Base-by-base conservation (phyloP, 1,140 invertebrate species). In the Cherax destructor region DNA sequence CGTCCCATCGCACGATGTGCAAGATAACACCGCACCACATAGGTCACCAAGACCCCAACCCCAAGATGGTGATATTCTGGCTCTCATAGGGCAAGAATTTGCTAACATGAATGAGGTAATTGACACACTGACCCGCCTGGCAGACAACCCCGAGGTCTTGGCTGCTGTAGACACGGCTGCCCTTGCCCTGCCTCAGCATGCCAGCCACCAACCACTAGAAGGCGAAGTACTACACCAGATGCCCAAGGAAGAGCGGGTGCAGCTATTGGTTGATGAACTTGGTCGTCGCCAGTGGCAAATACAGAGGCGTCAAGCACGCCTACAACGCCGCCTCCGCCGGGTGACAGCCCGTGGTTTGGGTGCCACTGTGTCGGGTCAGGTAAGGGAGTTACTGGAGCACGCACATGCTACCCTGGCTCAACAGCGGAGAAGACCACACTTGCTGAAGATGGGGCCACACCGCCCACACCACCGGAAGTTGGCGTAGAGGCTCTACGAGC, bases 311-410 rank as follows among this genome's bases (percentile, higher is more conserved):
- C 95, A 96, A 85, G 96, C 97, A 6, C 96, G 97, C 94, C 94
- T 98, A 81, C 93, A 97, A 92, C 95, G 97, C 86, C 95, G 97
- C 77, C 94, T 98, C 65, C 95, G 96, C 1, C 97, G 98, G 93
- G 94, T 97, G 10, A 97, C 98, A 94, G 95, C 96, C 0, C 95
- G 96, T 81, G 95, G 96, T 24, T 95, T 97, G 92, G 97, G 97
- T 18, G 96, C 96, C 81, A 97, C 98, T 94, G 95, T 96, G 49
- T 96, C 96, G 83, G 96, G 97, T 88, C 97, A 98, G 94, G 96
- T 97, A 3, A 95, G 95, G 21, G 96, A 96, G 86, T 95, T 97
- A 86, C 95, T 98, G 94, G 96, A 97, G 94, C 94, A 97, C 94
- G 96, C 97, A 72, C 96, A 96, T 88, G 95, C 94, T 94, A 95